These are phyloP conservation scores for Cataglyphis albicans DNA, from an alignment of 2,888 invertebrate genomes.

Conservation along the genomic window DNA sequence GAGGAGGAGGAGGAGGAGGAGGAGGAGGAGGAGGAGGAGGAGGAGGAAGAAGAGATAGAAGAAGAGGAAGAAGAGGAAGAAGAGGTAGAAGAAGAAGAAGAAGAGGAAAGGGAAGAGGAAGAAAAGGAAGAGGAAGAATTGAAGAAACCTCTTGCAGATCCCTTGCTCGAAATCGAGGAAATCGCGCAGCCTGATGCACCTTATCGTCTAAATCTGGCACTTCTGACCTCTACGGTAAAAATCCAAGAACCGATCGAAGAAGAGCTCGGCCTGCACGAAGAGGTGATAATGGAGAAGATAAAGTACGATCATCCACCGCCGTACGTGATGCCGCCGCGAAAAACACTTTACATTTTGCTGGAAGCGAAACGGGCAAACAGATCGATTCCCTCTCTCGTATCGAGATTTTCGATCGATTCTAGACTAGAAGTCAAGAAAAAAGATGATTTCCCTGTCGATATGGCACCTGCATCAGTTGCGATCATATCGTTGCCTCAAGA, in stretches of 20 bases:
- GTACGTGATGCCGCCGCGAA: constrained; percentile 79
- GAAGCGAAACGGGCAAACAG: constrained; percentile 81
- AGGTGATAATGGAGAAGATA: constrained; percentile 74
- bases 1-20: constrained; percentile 52
- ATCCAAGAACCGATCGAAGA: constrained; percentile 67
- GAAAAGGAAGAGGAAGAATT: neutral
- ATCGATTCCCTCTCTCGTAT: constrained; percentile 82
- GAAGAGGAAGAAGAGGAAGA: constrained; percentile 52
- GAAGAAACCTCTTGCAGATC: constrained; percentile 68
- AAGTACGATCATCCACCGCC: constrained; percentile 82
- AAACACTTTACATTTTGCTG: constrained; percentile 77
- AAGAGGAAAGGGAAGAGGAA: neutral
- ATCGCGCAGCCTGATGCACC: constrained; percentile 79
- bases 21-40: constrained; percentile 63
- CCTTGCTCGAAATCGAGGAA: constrained; percentile 72
- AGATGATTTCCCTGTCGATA: constrained; percentile 59
- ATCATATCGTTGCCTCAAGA: constrained; percentile 48
- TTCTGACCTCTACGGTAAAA: constrained; percentile 80
- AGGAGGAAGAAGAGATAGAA: constrained; percentile 45
- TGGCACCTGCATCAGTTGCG: constrained; percentile 35
- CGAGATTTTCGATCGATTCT: constrained; percentile 83
- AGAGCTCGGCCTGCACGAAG: constrained; percentile 59
- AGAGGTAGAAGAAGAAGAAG: constrained; percentile 24
- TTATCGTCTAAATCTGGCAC: constrained; percentile 78
- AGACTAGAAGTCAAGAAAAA: constrained; percentile 79